Evolutionary conservation across 2,888 invertebrate species (phyloP), one percentile per base, ranked within the genome.

Genomic region (Phengaris alcon): DNA sequence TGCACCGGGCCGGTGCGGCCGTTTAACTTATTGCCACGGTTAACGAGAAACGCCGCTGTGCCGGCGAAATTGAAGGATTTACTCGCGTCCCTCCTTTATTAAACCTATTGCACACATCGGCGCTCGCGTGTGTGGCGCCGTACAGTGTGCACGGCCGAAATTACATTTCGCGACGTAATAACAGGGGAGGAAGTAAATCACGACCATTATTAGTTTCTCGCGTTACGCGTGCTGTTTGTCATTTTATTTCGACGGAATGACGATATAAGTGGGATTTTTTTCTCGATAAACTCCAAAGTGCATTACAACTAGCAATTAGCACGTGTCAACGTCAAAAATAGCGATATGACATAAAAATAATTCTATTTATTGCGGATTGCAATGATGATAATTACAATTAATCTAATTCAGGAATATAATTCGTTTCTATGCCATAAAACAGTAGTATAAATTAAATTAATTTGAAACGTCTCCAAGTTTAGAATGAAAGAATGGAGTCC

Each of bases 141-240:
- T 88, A 88, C 88, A 88, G 88, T 88, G 88, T 88, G 88, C 87
- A 59, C 59, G 64, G 88, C 90, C 91, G 89, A 93, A 93, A 93
- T 93, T 93, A 93, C 92, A 91, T 93, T 93, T 93, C 92, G 90
- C 93, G 91, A 92, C 90, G 93, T 93, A 93, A 93, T 93, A 93
- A 91, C 92, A 91, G 90, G 91, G 91, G 91, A 87, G 90, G 87
- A 88, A 90, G 91, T 93, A 93, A 92, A 93, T 93, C 93, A 93
- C 90, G 86, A 86, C 87, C 90, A 90, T 91, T 93, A 93, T 93
- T 93, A 93, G 91, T 93, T 93, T 93, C 90, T 90, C 90, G 86
- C 87, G 88, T 90, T 89, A 88, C 88, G 83, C 86, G 83, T 83
- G 86, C 88, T 87, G 88, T 91, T 90, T 90, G 90, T 91, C 89